Conservation (phyloP, 2,113 vertebrate genomes). For the Cyprinodon variegatus region DNA sequence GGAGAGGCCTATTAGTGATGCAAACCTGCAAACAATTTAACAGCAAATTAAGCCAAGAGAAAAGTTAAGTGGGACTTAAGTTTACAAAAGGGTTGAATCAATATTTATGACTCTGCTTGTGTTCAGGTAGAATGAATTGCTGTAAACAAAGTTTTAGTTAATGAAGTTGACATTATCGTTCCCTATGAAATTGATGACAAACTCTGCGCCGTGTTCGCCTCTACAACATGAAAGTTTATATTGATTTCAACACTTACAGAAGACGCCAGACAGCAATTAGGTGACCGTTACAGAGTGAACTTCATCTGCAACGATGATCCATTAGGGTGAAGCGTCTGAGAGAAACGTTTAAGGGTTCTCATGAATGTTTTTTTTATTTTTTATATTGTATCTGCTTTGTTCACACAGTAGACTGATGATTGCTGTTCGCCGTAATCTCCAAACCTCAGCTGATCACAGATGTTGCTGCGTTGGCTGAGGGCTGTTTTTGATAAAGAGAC, state of each 20-base stretch:
- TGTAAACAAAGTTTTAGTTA: constrained; percentile 54
- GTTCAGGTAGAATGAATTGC: constrained; percentile 43
- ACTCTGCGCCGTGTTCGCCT: constrained; percentile 29
- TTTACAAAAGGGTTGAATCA: constrained; percentile 49
- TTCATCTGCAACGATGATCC: constrained; percentile 19
- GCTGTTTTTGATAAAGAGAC: constrained; percentile 72
- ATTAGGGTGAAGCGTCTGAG: constrained; percentile 30
- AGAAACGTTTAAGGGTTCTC: constrained; percentile 39
- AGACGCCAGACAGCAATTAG: constrained; percentile 22
- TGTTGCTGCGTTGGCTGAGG: constrained; percentile 67
- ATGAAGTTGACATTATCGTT: constrained; percentile 25
- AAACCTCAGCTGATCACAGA: constrained; percentile 69
- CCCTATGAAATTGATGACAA: constrained; percentile 45
- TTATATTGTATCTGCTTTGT: constrained; percentile 35
- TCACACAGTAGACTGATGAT: constrained; percentile 48
- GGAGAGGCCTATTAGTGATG: constrained; percentile 27
- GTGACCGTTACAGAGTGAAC: background rate
- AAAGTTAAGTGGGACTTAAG: constrained; percentile 23
- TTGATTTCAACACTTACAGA: constrained; percentile 32
- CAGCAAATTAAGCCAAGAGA: constrained; percentile 24
- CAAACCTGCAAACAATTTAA: constrained; percentile 46
- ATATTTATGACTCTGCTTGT: constrained; percentile 48
- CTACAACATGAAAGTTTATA: constrained; percentile 43
- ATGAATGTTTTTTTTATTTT: background rate
- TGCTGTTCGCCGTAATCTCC: constrained; percentile 64